Percentiles rank a stretch among this genome's conserved stretches.
phyloP scores from a whole-genome alignment of 2,797 vertebrate genomes.

The Ptychobarbus kaznakovi region DNA sequence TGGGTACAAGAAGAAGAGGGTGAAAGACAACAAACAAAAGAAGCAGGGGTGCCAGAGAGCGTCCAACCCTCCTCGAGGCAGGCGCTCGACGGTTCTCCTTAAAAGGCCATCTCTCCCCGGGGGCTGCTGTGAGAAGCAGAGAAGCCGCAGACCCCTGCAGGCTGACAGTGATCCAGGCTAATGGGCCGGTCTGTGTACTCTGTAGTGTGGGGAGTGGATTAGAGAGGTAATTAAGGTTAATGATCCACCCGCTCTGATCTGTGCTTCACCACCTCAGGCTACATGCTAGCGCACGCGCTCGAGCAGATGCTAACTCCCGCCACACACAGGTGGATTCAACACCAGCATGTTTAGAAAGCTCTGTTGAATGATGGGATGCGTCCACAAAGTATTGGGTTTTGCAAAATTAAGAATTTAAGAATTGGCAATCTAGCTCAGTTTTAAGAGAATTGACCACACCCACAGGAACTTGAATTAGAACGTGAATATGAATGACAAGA shows the following conservation, averaged over 20 bases:
- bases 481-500: neutral
- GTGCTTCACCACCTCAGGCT: conserved; percentile 79
- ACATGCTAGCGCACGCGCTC: conserved; percentile 61
- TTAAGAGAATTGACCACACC: neutral
- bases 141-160: conserved; percentile 83
- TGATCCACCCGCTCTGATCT: conserved; percentile 83
- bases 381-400: neutral
- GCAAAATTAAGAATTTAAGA: neutral
- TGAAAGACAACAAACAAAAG: conserved; percentile 75
- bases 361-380: neutral
- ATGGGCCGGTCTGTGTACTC: conserved; percentile 86
- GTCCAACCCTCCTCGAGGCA: conserved; percentile 64
- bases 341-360: neutral
- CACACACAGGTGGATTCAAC: conserved; percentile 55
- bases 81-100: conserved; percentile 51
- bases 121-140: conserved; percentile 78
- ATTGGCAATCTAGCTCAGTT: neutral
- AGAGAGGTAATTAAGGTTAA: conserved; percentile 89
- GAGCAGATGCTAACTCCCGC: conserved; percentile 67
- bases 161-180: conserved; percentile 85
- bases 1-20: conserved; percentile 77
- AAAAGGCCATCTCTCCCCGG: conserved; percentile 70
- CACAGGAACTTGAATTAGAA: neutral
- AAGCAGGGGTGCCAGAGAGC: conserved; percentile 77
- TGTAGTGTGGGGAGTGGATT: conserved; percentile 85